Base-by-base conservation (phyloP, 23 tunicate species). In the Halocynthia roretzi region DNA sequence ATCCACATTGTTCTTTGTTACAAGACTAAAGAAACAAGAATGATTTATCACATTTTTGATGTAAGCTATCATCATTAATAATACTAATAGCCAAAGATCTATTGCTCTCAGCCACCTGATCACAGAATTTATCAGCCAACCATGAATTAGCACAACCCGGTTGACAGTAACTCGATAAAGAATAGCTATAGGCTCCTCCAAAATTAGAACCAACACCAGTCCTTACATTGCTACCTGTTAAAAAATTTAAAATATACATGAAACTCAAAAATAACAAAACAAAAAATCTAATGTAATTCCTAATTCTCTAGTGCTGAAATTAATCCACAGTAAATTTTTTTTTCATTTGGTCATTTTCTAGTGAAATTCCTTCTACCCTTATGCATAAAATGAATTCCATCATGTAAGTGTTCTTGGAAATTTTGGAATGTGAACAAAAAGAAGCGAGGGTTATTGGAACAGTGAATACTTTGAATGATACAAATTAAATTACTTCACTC, bases 101-200 rank as follows among this genome's bases (percentile, higher is more conserved):
- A 68, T 68, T 21, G 20, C 22, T n/a, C 12, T n/a, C 14, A 67
- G 15, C 10, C 64, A 92, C 98, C 92, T 92, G 92, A 80, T 92
- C 98, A 82, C 98, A 92, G 76, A 92, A 92, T 76, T 74, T 92
- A 62, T 92, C 98, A 61, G 98, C 91, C 15, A 92, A 75, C 98
- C 98, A 92, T 22, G 84, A 22, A 69, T 82, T 77, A 51, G 92
- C 93, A 61, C 98, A 92, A 10, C 87, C 92, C 53, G 85, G 82
- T 54, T 79, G 77, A 54, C 98, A 92, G 68, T 92, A 84, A 58
- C 75, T 18, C 31, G 86, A 62, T 49, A 67, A n/a, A 14, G 60
- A 67, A 80, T 80, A 82, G 49, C 75, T 61, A 20, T 70, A 49
- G 65, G 62, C 71, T 83, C 81, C 84, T 20, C 80, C 80, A 69